Evolutionary conservation across 2,888 invertebrate species (phyloP).

Genomic region (Netelia inedita): DNA sequence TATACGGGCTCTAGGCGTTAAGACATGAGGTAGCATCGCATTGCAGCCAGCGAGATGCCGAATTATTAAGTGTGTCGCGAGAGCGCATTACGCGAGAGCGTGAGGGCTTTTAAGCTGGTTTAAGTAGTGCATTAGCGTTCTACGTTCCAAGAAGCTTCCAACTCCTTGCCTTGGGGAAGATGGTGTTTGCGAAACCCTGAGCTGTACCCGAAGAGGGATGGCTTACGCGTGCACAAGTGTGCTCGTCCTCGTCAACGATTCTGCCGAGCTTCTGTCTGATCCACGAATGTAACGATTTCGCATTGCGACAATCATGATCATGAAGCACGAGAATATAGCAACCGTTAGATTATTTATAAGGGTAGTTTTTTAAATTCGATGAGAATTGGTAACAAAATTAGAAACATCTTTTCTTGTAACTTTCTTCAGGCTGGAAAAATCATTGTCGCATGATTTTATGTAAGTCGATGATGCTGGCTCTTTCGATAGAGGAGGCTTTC

Average conservation of each 20-base stretch:
- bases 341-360: no score
- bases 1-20: not conserved
- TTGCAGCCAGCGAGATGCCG: conserved; percentile 43
- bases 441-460: not conserved
- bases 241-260: conserved; percentile 14
- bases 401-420: no score
- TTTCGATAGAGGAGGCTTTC: not conserved
- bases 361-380: no score
- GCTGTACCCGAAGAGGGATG: conserved; percentile 15
- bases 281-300: not conserved
- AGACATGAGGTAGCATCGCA: conserved; percentile 32
- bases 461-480: not conserved
- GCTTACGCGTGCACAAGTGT: not conserved
- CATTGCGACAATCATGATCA: no score
- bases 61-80: conserved; percentile 69
- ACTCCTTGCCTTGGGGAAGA: conserved; percentile 44
- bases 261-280: not conserved
- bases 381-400: no score
- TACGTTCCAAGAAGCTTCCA: conserved; percentile 56
- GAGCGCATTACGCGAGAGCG: conserved; percentile 46
- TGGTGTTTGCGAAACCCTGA: conserved; percentile 53
- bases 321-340: no score
- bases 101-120: conserved; percentile 68
- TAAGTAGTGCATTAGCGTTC: conserved; percentile 70
- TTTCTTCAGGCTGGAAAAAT: not conserved